Evolutionary conservation across 2,888 invertebrate species (phyloP), one percentile per base, ranked within the genome.

Genomic region (Fragum whitleyi): DNA sequence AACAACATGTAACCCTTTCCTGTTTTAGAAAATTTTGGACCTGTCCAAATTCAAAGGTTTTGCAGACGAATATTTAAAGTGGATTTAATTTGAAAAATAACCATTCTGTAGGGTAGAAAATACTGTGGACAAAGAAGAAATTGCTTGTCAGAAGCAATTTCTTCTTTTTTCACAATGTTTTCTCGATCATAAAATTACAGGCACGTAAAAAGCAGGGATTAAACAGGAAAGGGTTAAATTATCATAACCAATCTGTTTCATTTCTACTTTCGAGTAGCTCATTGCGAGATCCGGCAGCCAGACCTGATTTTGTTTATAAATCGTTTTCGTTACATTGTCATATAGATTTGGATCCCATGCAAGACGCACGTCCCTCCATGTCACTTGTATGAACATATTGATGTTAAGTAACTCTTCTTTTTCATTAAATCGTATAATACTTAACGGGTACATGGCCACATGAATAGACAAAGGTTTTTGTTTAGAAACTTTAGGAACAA

Each of bases 361-460:
- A 7, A 61, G 32, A n/a, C n/a, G 14, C 1, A 16, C 6, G 29
- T 32, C 61, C 29, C 16, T 32, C 61, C 61, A 61, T 11, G 19
- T 11, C 19, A 61, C 19, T 32, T 29, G 28, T n/a, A 32, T 9
- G n/a, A 61, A 61, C 29, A n/a, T 29, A 32, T 61, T 61, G 3
- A 61, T 14, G 19, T 32, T 16, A 1, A 61, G 32, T 5, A 61
- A 7, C 19, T 61, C 61, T 19, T 61, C 61, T 61, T 32, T 28
- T 61, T 61, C 61, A 32, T 32, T 29, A 29, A 61, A 32, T 32
- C 32, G 61, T n/a, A 61, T 32, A 19, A 61, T 61, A 32, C 36
- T 32, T n/a, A 32, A 6, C 16, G 61, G 61, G 16, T 61, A 61
- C 61, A 61, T 61, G 3, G 29, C 11, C 5, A 29, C 59, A 16